A percentile compares a stretch with the other conserved stretches of the same genome.
Conservation (phyloP, 2,797 vertebrate genomes). For the Delichon dasypus region DNA sequence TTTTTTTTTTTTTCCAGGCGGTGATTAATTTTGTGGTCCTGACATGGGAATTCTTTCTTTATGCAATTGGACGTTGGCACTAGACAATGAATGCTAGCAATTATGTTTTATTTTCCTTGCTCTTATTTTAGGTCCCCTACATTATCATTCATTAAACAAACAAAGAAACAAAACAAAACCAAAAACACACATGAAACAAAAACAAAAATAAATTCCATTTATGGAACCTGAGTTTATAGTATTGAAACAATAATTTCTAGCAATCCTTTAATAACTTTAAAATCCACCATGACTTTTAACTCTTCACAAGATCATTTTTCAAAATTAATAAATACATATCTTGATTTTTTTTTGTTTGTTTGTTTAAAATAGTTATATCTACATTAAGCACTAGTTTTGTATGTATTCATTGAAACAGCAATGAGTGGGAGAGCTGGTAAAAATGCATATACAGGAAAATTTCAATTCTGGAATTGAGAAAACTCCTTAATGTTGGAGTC, state of each 20-base stretch:
- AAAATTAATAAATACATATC: background rate
- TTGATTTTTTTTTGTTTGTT: too few relatives aligned
- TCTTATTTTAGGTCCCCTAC: background rate
- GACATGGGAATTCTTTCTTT: background rate
- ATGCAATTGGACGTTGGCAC: background rate
- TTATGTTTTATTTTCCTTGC: background rate
- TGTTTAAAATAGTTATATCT: background rate
- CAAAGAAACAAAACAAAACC: background rate
- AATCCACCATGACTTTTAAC: rapidly evolving
- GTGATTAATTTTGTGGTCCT: background rate
- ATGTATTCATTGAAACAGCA: background rate
- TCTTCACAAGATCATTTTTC: background rate
- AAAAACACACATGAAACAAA: background rate
- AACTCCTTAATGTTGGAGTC: too few relatives aligned
- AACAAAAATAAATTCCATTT: background rate
- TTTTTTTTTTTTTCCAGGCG: too few relatives aligned
- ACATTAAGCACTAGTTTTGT: background rate
- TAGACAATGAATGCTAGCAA: background rate
- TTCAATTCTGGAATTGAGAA: background rate
- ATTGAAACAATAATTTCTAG: background rate
- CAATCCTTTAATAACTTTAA: background rate
- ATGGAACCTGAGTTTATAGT: background rate
- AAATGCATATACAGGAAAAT: background rate
- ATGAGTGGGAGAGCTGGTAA: background rate
- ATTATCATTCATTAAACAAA: background rate